phyloP scores from a whole-genome alignment of 64 coral and sea anemone species.

The Pachyseris speciosa region DNA sequence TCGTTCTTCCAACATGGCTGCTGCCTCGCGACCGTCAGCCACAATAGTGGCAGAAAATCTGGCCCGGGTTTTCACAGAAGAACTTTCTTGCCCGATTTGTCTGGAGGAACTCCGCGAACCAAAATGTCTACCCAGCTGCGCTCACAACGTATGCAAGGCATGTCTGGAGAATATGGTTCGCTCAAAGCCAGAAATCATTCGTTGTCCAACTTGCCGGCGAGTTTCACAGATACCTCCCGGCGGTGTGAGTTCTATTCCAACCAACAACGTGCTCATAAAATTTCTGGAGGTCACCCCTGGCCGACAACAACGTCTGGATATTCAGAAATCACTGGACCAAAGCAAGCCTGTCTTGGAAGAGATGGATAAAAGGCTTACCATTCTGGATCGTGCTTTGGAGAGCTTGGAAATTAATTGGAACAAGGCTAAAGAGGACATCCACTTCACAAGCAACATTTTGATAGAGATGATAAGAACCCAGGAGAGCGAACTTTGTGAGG shows the following conservation, averaged over 20 bases:
- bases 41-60: background rate
- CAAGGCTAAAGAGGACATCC: slow-evolving; percentile 46
- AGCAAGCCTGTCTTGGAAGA: slow-evolving; percentile 78
- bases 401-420: slow-evolving; percentile 34
- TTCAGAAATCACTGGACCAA: slow-evolving; percentile 79
- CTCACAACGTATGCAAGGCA: slow-evolving; percentile 77
- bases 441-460: slow-evolving; percentile 62
- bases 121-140: slow-evolving; percentile 55
- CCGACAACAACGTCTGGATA: slow-evolving; percentile 70
- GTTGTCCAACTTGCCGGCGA: slow-evolving; percentile 77
- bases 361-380: slow-evolving; percentile 53
- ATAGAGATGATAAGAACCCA: slow-evolving; percentile 78
- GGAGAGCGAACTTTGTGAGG: slow-evolving; percentile 51
- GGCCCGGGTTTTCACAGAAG: slow-evolving; percentile 60
- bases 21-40: background rate
- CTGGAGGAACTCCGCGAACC: slow-evolving; percentile 68
- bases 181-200: slow-evolving; percentile 34
- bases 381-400: slow-evolving; percentile 47
- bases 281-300: slow-evolving; percentile 85
- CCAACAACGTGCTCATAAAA: slow-evolving; percentile 72
- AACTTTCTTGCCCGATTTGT: slow-evolving; percentile 68
- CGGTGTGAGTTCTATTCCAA: slow-evolving; percentile 70
- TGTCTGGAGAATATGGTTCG: slow-evolving; percentile 81
- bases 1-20: background rate
- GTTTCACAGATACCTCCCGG: slow-evolving; percentile 58